Conservation (phyloP, 2,888 invertebrate genomes). For the Leucophenga maculata region DNA sequence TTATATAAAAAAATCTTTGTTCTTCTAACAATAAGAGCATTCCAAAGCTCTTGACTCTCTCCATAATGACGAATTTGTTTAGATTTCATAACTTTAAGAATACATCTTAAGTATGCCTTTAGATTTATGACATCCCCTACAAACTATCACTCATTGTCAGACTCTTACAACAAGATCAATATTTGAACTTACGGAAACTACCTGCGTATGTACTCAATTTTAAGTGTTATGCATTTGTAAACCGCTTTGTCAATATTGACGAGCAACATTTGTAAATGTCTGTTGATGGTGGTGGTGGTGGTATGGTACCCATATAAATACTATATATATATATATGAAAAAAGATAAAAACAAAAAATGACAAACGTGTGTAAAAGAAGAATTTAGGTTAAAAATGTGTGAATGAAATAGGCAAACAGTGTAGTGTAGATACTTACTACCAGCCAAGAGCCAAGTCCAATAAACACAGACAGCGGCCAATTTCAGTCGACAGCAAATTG, state of each 20-base stretch:
- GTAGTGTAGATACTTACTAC: conserved; percentile 1
- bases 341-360: background rate
- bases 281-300: too few species aligned
- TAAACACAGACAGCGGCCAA: conserved; percentile 1
- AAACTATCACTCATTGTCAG: too few species aligned
- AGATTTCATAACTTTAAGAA: too few species aligned
- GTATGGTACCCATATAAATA: background rate
- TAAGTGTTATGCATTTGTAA: conserved; percentile 10
- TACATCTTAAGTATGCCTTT: too few species aligned
- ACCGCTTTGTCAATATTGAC: conserved; percentile 12
- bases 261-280: background rate
- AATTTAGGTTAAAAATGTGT: conserved; percentile 54
- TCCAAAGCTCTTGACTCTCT: too few species aligned
- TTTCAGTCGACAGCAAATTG: conserved; percentile 25
- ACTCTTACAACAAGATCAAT: background rate
- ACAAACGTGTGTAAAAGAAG: background rate
- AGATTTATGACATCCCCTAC: too few species aligned
- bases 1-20: too few species aligned
- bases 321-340: background rate
- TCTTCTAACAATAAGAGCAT: too few species aligned
- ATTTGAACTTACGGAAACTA: background rate
- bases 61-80: too few species aligned
- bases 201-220: background rate
- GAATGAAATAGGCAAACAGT: conserved; percentile 48
- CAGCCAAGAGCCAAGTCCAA: conserved; percentile 3